phyloP scores from a whole-genome alignment of 2,797 vertebrate species.

The Gallinago solitaria region DNA sequence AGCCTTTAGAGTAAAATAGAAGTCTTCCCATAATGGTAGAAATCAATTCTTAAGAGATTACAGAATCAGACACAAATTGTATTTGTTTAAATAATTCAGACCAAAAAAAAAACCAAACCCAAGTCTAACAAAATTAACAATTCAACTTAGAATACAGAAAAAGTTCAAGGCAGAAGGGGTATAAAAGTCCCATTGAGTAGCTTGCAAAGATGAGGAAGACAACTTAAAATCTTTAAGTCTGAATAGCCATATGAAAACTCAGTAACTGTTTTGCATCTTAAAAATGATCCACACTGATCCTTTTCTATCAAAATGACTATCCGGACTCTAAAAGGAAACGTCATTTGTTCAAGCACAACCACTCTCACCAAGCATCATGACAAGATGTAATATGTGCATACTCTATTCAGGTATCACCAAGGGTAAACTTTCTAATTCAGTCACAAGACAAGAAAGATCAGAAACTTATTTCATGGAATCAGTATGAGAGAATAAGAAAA shows the following conservation, averaged over 20 bases:
- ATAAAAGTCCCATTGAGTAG: background rate
- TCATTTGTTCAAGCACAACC: background rate
- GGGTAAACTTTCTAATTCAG: background rate
- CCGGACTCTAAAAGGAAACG: background rate
- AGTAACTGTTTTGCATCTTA: background rate
- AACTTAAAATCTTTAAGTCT: background rate
- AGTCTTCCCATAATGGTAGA: background rate
- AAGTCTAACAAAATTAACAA: background rate
- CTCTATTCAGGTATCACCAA: background rate
- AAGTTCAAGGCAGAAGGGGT: background rate
- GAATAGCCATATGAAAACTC: background rate
- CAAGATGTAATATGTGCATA: rapidly evolving
- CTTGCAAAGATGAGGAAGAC: background rate
- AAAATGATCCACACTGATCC: background rate
- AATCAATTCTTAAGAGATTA: background rate
- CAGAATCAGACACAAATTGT: background rate
- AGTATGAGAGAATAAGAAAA: background rate
- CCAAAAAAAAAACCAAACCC: background rate
- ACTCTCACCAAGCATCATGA: background rate
- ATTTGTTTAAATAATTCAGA: background rate
- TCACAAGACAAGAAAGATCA: background rate
- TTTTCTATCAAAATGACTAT: background rate
- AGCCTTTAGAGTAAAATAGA: background rate
- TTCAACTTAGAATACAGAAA: background rate
- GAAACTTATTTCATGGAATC: background rate